These are phyloP conservation scores for Sylvilagus floridanus DNA, from an alignment of 2,797 vertebrate genomes.

Conservation along the genomic window DNA sequence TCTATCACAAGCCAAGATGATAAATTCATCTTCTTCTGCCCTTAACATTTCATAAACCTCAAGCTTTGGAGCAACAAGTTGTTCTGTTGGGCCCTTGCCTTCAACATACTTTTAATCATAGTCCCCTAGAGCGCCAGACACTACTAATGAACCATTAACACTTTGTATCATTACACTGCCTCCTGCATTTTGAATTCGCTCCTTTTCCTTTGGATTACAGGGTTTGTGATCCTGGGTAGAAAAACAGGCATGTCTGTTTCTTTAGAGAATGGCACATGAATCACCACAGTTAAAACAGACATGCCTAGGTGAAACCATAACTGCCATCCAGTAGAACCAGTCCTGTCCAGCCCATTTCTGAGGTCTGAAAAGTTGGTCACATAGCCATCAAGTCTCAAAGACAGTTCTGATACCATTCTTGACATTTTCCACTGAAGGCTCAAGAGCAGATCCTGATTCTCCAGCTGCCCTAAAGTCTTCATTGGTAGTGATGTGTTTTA, in stretches of 20 bases:
- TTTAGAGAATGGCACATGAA: slow-evolving; percentile 96
- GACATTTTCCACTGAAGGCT: slow-evolving; percentile 94
- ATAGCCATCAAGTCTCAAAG: slow-evolving; percentile 97
- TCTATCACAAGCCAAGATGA: slow-evolving; percentile 98
- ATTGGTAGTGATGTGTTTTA: slow-evolving; percentile 96
- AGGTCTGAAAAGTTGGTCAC: slow-evolving; percentile 99
- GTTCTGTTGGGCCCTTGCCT: slow-evolving; percentile 98
- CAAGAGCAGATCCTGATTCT: slow-evolving; percentile 87
- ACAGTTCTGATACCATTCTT: slow-evolving; percentile 96
- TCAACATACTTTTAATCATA: slow-evolving; percentile 99
- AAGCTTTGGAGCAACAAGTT: slow-evolving; percentile 98
- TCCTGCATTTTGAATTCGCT: slow-evolving; percentile 98
- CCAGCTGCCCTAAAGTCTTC: slow-evolving; percentile 94
- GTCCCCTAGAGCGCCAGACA: slow-evolving; percentile 98
- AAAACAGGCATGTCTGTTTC: slow-evolving; percentile 95
- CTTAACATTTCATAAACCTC: slow-evolving; percentile 96
- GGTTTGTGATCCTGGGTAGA: slow-evolving; percentile 99
- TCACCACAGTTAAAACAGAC: slow-evolving; percentile 99
- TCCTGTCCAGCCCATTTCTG: slow-evolving; percentile 98
- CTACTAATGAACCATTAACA: slow-evolving; percentile 98
- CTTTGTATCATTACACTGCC: slow-evolving; percentile 99
- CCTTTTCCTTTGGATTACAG: slow-evolving; percentile 97
- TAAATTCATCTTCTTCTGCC: slow-evolving; percentile 96
- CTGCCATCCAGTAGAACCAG: slow-evolving; percentile 98
- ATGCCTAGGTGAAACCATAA: slow-evolving; percentile 95